Evolutionary conservation across 2,797 vertebrate genomes (phyloP), one percentile per base, ranked within the genome.

Genomic region (Hippopotamyrus pictus): DNA sequence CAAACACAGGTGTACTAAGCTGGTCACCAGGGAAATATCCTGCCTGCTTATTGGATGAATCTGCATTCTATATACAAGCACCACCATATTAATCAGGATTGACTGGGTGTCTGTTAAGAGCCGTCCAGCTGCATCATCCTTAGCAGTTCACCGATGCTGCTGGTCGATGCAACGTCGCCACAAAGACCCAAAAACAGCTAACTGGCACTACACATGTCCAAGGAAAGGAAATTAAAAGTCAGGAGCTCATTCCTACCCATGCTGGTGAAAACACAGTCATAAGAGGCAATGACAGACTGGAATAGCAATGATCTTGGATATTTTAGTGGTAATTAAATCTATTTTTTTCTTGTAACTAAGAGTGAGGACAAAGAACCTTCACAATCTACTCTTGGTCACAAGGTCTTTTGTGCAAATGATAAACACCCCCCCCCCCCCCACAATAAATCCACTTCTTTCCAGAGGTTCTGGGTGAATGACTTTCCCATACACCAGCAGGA

Each of bases 401-500:
- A 73, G 14, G 62, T 65, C 37, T 76, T 88, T 51, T 76, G 22
- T 50, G 62, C 33, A 54, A 85, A 84, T 62, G 53, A 57, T 41
- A 59, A 89, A 84, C 54, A 41, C 22, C 3, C 5, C 54, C 41
- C 22, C 22, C 65, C 22, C 3, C 69, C 7, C 3, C 19, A 73
- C 22, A 59, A 33, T 53, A 73, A 73, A 84, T 53, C 84, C 50
- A 53, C 29, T 86, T 48, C 50, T 59, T 46, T 89, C 73, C 37
- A 57, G 51, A 88, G 41, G n/a, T 83, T 88, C 37, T 54, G 50
- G 29, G 54, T 22, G 73, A 37, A 82, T 83, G 76, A 51, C 41
- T 89, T 83, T 89, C 82, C 54, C 82, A 65, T 65, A 89, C 46
- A 83, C 41, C 11, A 48, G 41, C 22, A 50, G 88, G 37, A 84